These are phyloP conservation scores for Chaetogeoica ovagalla DNA, from an alignment of 2,888 invertebrate species.

Conservation along the genomic window DNA sequence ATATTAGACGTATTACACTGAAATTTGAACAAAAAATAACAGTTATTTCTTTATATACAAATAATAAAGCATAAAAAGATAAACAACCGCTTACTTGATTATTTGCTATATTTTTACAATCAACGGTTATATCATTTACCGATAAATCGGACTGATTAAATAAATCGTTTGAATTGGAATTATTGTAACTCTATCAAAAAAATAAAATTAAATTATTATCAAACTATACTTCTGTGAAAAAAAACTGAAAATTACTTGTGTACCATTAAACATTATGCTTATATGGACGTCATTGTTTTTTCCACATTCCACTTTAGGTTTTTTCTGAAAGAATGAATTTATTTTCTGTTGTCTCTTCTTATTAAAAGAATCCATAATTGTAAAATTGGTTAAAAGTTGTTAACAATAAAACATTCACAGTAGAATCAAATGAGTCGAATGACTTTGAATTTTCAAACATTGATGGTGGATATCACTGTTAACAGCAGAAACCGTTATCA, in stretches of 20 bases:
- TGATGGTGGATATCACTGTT: too few species aligned
- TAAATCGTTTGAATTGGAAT: constrained; percentile 1
- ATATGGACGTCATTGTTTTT: constrained; percentile 18
- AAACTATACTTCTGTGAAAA: constrained; percentile 13
- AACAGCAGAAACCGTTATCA: too few species aligned
- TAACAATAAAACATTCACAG: too few species aligned
- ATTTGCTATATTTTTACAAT: constrained; percentile 25
- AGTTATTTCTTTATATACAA: constrained; percentile 13
- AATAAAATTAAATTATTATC: constrained; percentile 14
- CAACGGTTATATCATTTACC: constrained; percentile 10
- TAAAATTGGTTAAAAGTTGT: too few species aligned
- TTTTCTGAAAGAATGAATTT: constrained; percentile 18
- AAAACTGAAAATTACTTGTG: constrained; percentile 17
- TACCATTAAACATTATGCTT: constrained; percentile 4
- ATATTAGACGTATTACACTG: constrained; percentile 12
- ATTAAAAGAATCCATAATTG: background rate
- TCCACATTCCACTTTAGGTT: background rate
- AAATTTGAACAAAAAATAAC: constrained; percentile 6
- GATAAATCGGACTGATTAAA: constrained; percentile 8
- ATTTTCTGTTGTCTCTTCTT: constrained; percentile 15
- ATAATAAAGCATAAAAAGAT: constrained; percentile 3
- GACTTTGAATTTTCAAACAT: too few species aligned
- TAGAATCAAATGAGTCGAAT: too few species aligned
- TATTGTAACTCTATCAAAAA: constrained; percentile 9
- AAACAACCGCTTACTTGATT: constrained; percentile 21